phyloP scores from a whole-genome alignment of 2,113 vertebrate genomes.

The Syrrhaptes paradoxus region DNA sequence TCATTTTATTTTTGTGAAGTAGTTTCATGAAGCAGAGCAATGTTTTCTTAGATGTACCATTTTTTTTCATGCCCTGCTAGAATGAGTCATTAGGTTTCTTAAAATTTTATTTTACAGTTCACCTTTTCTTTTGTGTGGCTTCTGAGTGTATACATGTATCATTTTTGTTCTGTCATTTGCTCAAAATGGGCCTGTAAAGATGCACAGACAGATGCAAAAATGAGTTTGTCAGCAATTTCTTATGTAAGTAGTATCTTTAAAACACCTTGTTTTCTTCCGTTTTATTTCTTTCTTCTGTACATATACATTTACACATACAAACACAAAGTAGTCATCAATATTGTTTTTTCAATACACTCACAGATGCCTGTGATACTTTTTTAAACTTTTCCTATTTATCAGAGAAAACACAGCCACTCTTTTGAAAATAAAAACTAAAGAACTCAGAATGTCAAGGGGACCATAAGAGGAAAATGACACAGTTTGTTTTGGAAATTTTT shows the following conservation, averaged over 20 bases:
- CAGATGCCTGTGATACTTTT: background rate
- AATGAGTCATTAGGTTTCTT: background rate
- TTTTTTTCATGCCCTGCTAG: background rate
- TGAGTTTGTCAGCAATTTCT: background rate
- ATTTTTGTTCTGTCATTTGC: background rate
- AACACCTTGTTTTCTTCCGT: background rate
- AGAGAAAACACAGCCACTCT: background rate
- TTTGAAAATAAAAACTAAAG: constrained; percentile 7
- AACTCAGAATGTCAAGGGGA: constrained; percentile 50
- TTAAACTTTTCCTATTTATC: constrained; percentile 21
- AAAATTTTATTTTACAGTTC: background rate
- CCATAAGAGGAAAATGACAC: constrained; percentile 49
- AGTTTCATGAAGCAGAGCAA: background rate
- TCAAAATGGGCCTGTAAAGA: background rate
- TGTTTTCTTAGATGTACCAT: background rate
- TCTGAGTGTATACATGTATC: background rate
- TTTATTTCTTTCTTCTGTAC: background rate
- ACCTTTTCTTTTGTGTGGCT: background rate
- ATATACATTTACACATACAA: background rate
- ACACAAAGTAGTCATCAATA: background rate
- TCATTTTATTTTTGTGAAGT: background rate
- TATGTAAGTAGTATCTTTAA: background rate
- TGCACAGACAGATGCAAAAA: background rate
- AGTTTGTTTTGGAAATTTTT: constrained; percentile 46
- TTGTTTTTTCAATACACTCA: background rate